Evolutionary conservation across 2,113 vertebrate species (phyloP).

Genomic region (Dicerorhinus sumatrensis): DNA sequence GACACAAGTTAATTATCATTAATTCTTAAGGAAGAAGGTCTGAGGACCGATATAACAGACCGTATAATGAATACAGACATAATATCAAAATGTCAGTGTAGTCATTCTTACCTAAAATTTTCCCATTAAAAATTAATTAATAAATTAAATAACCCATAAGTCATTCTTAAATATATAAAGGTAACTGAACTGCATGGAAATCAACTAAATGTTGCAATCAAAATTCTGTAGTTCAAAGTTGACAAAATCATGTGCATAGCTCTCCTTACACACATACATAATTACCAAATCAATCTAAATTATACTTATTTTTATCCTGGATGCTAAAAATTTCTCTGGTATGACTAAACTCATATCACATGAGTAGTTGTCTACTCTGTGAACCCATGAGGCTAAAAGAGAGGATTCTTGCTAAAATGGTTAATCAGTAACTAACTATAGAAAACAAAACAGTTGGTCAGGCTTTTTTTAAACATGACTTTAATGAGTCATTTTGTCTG

Average conservation of each 20-base stretch:
- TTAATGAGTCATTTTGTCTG: slow-evolving; percentile 34
- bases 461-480: not conserved
- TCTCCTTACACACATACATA: not conserved
- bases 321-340: slow-evolving; percentile 29
- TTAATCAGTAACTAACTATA: not conserved
- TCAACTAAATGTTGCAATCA: not conserved
- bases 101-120: not conserved
- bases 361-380: not conserved
- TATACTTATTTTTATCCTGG: slow-evolving; percentile 31
- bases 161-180: not conserved
- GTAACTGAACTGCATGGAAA: not conserved
- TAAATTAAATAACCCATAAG: not conserved
- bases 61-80: not conserved
- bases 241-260: not conserved
- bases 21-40: not conserved
- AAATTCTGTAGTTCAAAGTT: not conserved
- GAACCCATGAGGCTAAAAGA: not conserved
- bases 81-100: not conserved
- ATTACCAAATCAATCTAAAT: slow-evolving; percentile 14
- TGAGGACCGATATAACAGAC: not conserved
- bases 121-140: not conserved
- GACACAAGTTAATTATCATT: not conserved
- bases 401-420: not conserved
- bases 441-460: not conserved
- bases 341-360: not conserved